A percentile compares a stretch with the other conserved stretches of the same genome.
phyloP scores from a whole-genome alignment of 2,888 invertebrate genomes.

The Falcaria lacertinaria region DNA sequence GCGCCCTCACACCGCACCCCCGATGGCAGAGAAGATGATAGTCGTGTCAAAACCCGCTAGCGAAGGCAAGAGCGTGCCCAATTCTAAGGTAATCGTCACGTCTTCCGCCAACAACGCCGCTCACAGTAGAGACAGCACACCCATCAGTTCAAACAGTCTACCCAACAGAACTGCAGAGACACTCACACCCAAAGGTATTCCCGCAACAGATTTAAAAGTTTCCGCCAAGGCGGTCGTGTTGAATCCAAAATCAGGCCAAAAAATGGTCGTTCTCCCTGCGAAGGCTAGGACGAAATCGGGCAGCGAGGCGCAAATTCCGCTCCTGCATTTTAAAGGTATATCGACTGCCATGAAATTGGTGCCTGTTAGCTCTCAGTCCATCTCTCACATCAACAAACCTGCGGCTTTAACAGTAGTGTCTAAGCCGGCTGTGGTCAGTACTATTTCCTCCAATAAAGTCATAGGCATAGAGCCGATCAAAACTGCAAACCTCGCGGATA shows the following conservation, averaged over 20 bases:
- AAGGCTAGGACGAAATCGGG: constrained; percentile 58
- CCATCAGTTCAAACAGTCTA: constrained; percentile 46
- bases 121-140: constrained; percentile 33
- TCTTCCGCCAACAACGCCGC: constrained; percentile 35
- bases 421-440: constrained; percentile 46
- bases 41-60: constrained; percentile 64
- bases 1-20: constrained; percentile 36
- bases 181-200: constrained; percentile 67
- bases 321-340: constrained; percentile 70
- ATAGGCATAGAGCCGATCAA: constrained; percentile 50
- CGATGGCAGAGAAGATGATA: constrained; percentile 63
- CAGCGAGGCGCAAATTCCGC: constrained; percentile 59
- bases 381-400: constrained; percentile 41
- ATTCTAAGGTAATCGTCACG: constrained; percentile 62
- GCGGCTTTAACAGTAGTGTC: constrained; percentile 53
- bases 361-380: constrained; percentile 61
- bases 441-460: constrained; percentile 49
- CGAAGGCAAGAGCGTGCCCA: constrained; percentile 47
- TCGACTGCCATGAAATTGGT: constrained; percentile 70
- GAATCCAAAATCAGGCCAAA: constrained; percentile 72
- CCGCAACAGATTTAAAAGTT: constrained; percentile 71
- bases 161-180: constrained; percentile 51
- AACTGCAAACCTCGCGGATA: constrained; percentile 71
- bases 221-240: constrained; percentile 71
- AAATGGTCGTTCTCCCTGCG: constrained; percentile 74